Evolutionary conservation across 2,797 vertebrate genomes (phyloP), one percentile per base, ranked within the genome.

Genomic region (Pterois miles): DNA sequence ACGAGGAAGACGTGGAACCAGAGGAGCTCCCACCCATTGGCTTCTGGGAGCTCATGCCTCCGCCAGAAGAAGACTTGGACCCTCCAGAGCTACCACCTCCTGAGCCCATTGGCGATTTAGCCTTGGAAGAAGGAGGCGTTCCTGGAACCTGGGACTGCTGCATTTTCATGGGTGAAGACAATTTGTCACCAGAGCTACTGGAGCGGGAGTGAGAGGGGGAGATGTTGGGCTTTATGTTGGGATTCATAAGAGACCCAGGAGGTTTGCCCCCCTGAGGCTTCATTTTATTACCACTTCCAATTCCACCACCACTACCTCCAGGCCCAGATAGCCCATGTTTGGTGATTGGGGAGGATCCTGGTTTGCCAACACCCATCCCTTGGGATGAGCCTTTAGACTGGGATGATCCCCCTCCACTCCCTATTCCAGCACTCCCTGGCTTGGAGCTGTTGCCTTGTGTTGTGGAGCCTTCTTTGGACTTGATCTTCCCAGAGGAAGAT

Each of bases 201-300:
- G 97, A 96, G 73, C 98, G 97, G 20, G 98, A 99, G 90, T 99
- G 98, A 40, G 98, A 99, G 0, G 98, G 98, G 46, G 98, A 99
- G 89, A 99, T 99, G 91, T 98, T 99, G 78, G 98, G 98, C 89
- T 99, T 99, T 71, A 99, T 96, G 89, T 95, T 97, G 76, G 98
- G 97, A 91, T 98, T 99, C 95, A 99, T 98, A 62, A 99, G 96
- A 2, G 98, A 96, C 14, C 95, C 97, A 0, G 98, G 96, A 53
- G 98, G 98, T 88, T 99, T 99, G 46, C 98, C 98, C 62, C 98
- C 97, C 91, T 97, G 98, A 74, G 97, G 94, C 89, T 99, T 99
- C 75, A 97, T 96, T 94, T 99, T 99, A 91, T 92, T 95, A 25
- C 94, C 79, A 78, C 94, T 91, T 60, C 94, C 92, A 52, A 93